Evolutionary conservation across 2,797 vertebrate species (phyloP).

Genomic region (Semotilus atromaculatus): DNA sequence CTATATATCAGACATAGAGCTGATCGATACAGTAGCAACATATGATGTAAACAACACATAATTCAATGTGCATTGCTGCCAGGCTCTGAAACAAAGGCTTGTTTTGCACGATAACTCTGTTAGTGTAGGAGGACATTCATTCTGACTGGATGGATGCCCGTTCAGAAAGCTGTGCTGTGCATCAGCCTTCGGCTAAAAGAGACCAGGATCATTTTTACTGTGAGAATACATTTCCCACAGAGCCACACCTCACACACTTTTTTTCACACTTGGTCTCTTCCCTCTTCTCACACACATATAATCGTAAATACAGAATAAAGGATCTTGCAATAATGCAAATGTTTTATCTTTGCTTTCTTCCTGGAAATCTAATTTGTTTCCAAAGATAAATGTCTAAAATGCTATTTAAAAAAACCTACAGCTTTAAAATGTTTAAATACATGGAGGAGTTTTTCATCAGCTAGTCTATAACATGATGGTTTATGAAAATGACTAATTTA

Average conservation of each 20-base stretch:
- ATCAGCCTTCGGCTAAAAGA: constrained; percentile 23
- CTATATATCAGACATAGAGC: constrained; percentile 22
- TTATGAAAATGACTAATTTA: neutral
- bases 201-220: constrained; percentile 26
- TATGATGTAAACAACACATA: constrained; percentile 31
- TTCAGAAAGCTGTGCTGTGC: neutral
- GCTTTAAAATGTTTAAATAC: neutral
- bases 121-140: constrained; percentile 22
- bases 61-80: constrained; percentile 19
- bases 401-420: neutral
- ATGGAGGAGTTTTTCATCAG: neutral
- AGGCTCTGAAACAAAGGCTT: constrained; percentile 33
- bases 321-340: neutral
- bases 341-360: neutral
- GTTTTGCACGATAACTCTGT: constrained; percentile 11
- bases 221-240: constrained; percentile 27
- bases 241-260: constrained; percentile 19
- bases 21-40: constrained; percentile 24
- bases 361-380: neutral
- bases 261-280: neutral
- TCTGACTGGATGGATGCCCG: constrained; percentile 28
- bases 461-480: neutral
- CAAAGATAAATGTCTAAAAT: neutral
- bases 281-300: neutral
- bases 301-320: neutral